Conservation (phyloP, 1,140 invertebrate species). For the Acromyrmex charruanus region DNA sequence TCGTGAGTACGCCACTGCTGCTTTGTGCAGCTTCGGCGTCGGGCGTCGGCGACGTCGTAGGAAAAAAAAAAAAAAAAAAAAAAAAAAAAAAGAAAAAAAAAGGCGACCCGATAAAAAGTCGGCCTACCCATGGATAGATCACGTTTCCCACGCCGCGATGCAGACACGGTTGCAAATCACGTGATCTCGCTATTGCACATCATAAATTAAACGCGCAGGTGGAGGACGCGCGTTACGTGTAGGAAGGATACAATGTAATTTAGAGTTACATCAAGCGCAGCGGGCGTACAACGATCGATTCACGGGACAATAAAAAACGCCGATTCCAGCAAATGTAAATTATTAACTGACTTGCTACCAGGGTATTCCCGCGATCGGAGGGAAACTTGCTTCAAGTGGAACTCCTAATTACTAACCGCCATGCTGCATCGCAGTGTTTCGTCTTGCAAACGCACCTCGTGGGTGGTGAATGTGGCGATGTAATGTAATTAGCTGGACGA, state of each 20-base stretch:
- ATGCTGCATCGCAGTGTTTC: background rate
- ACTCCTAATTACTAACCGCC: slow-evolving; percentile 46
- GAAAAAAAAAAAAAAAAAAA: slow-evolving; percentile 36
- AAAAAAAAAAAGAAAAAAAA: slow-evolving; percentile 32
- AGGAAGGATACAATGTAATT: slow-evolving; percentile 22
- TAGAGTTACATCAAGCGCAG: background rate
- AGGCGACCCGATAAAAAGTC: slow-evolving; percentile 38
- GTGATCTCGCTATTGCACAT: slow-evolving; percentile 46
- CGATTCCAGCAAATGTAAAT: slow-evolving; percentile 14
- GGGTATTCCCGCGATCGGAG: background rate
- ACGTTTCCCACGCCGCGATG: slow-evolving; percentile 5
- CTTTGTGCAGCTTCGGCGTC: background rate
- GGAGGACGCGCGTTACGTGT: background rate
- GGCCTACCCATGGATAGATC: background rate
- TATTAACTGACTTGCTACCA: slow-evolving; percentile 12
- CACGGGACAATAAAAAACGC: slow-evolving; percentile 15
- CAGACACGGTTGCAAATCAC: slow-evolving; percentile 22
- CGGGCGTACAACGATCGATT: slow-evolving; percentile 26
- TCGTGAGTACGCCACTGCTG: slow-evolving; percentile 18
- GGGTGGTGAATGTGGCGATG: background rate
- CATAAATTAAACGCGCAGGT: slow-evolving; percentile 47
- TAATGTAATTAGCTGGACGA: slow-evolving; percentile 52
- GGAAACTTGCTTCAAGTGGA: background rate
- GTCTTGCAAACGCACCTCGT: slow-evolving; percentile 31
- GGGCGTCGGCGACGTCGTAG: slow-evolving; percentile 6